Base-by-base conservation (phyloP, 1,140 invertebrate species). In the Archivesica marissinica region DNA sequence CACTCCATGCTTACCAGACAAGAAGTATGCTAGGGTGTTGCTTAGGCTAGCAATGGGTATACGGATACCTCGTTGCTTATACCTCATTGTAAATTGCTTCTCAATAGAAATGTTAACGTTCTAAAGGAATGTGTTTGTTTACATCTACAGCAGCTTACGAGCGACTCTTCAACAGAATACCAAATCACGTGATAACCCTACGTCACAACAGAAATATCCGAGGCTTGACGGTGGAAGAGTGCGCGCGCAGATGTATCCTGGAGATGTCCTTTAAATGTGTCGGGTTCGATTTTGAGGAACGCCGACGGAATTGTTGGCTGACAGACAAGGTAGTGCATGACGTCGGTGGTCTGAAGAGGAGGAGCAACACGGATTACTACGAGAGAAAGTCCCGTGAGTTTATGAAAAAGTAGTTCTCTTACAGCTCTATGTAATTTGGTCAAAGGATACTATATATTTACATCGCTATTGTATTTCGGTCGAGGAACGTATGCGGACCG, bases 161-260 rank as follows among this genome's bases (percentile, higher is more conserved):
- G 44, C 88, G 88, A 44, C 81, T 91, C 11, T 92, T 92, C 77
- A 87, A 90, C 59, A 88, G 90, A 33, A 88, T 92, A 13, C 91
- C 91, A 13, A 92, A 92, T 77, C 92, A 92, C 61, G 87, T 92
- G 7, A 59, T 92, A 15, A 92, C 92, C 0, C 74, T 90, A 61
- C 79, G 85, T 28, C 92, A 92, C 61, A 88, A 91, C 20, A 66
- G 88, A 35, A 91, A 90, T 35, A 88, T 92, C 11, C 87, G 87
- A 28, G 77, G 87, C 25, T 68, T 91, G 28, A 90, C 85, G 38
- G 89, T 91, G 11, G 92, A 93, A 66, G 85, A 90, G 64, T 93
- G 92, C 83, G 90, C 92, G n/a, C 86, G 92, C 44, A 85, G 89
- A 54, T 93, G 92, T 85, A 87, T 92, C n/a, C 83, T 92, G 23